A percentile compares a stretch with the other conserved stretches of the same genome.
Conservation (phyloP, 2,113 vertebrate genomes). For the Perca flavescens region DNA sequence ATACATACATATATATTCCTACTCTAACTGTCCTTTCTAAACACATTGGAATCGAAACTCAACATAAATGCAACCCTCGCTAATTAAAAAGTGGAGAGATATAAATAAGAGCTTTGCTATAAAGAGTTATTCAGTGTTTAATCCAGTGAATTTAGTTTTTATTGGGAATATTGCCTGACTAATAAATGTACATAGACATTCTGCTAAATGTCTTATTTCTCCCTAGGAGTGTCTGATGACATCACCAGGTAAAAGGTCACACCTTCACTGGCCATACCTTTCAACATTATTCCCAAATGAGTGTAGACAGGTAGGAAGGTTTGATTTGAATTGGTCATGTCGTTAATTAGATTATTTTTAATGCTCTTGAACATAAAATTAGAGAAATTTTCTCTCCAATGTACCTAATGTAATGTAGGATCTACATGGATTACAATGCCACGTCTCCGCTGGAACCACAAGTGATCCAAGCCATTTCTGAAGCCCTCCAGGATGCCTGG, state of each 20-base stretch:
- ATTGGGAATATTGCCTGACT: not conserved
- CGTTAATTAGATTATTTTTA: not conserved
- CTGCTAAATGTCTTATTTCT: not conserved
- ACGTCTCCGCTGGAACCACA: conserved; percentile 91
- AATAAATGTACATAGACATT: not conserved
- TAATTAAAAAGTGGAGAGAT: not conserved
- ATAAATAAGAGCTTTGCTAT: not conserved
- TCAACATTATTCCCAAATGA: conserved; percentile 48
- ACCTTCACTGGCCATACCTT: conserved; percentile 4
- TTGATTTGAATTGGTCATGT: not conserved
- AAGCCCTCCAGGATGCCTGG: conserved; percentile 92
- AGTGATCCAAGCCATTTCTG: conserved; percentile 82
- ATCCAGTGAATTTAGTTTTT: not conserved
- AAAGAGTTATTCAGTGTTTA: not conserved
- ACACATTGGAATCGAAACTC: not conserved
- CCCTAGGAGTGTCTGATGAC: conserved; percentile 24
- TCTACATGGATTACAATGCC: conserved; percentile 96
- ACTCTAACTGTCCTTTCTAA: not conserved
- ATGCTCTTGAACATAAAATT: not conserved
- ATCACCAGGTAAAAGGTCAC: not conserved
- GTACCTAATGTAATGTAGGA: conserved; percentile 56
- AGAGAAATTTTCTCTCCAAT: not conserved
- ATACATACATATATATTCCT: no score
- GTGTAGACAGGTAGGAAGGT: conserved; percentile 53
- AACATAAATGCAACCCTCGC: not conserved